Conservation (phyloP, 30 jellyfish, hydroid and myxozoan genomes). For the Chrysaora quinquecirrha region DNA sequence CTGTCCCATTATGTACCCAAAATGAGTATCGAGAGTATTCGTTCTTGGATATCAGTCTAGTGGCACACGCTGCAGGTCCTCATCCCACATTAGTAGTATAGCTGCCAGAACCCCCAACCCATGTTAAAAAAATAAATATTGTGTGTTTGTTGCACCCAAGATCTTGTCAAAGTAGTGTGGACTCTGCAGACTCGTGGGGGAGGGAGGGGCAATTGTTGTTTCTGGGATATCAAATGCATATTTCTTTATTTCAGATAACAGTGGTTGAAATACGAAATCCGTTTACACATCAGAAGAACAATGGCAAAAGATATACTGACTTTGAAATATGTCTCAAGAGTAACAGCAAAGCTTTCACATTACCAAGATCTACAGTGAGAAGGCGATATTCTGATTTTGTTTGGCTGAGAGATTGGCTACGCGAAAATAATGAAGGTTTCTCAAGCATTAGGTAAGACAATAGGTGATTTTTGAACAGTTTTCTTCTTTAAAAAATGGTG, state of each 20-base stretch:
- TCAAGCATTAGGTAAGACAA: constrained; percentile 70
- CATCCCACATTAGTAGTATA: no score
- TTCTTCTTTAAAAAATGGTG: no score
- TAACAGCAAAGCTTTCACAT: constrained; percentile 86
- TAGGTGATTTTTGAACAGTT: no score
- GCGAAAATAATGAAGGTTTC: constrained; percentile 82
- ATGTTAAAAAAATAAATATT: no score
- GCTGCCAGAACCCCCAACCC: no score
- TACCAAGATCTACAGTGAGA: constrained; percentile 78
- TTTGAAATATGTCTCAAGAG: constrained; percentile 78
- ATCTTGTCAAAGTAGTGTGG: not conserved
- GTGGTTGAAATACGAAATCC: constrained; percentile 80
- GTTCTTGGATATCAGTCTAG: no score
- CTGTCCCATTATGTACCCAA: no score
- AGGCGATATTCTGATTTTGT: constrained; percentile 88
- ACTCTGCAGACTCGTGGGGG: no score
- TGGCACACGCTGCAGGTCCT: no score
- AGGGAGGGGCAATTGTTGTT: no score
- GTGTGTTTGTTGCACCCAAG: not conserved
- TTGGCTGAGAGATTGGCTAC: constrained; percentile 84
- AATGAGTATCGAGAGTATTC: no score
- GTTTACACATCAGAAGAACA: constrained; percentile 31
- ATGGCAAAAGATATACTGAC: constrained; percentile 63
- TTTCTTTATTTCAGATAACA: constrained; percentile 53
- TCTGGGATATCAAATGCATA: not conserved